A percentile compares a stretch with the other conserved stretches of the same genome.
Evolutionary conservation across 2,113 vertebrate species (phyloP).

Genomic region (Mungos mungo): DNA sequence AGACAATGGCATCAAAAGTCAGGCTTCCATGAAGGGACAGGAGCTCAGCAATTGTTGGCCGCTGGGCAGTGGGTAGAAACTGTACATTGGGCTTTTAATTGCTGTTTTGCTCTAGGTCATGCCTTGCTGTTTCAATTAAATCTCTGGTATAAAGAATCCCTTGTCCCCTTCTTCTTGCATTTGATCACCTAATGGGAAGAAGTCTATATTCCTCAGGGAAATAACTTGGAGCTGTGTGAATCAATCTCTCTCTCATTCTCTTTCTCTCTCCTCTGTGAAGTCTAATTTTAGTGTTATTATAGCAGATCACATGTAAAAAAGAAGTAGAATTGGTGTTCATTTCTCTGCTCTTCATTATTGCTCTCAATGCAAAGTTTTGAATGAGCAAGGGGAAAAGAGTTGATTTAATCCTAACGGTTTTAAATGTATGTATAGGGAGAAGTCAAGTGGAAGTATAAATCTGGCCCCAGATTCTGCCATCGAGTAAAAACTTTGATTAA

Average conservation of each 20-base stretch:
- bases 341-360: background rate
- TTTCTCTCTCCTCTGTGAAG: background rate
- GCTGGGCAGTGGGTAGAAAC: constrained; percentile 64
- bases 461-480: background rate
- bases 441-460: background rate
- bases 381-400: background rate
- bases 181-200: constrained; percentile 54
- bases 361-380: constrained; percentile 17
- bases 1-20: constrained; percentile 49
- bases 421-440: background rate
- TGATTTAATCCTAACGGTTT: constrained; percentile 2
- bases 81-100: constrained; percentile 76
- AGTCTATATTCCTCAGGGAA: constrained; percentile 3
- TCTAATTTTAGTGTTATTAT: constrained; percentile 27
- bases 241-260: background rate
- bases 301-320: background rate
- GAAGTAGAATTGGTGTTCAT: background rate
- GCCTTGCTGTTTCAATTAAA: constrained; percentile 80
- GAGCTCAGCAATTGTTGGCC: constrained; percentile 53
- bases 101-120: constrained; percentile 78
- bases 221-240: background rate
- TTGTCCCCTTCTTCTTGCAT: constrained; percentile 33
- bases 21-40: constrained; percentile 66
- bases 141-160: constrained; percentile 62
- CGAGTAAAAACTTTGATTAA: constrained; percentile 19